phyloP scores from a whole-genome alignment of 1,140 invertebrate genomes.

The Agrypnia vestita region DNA sequence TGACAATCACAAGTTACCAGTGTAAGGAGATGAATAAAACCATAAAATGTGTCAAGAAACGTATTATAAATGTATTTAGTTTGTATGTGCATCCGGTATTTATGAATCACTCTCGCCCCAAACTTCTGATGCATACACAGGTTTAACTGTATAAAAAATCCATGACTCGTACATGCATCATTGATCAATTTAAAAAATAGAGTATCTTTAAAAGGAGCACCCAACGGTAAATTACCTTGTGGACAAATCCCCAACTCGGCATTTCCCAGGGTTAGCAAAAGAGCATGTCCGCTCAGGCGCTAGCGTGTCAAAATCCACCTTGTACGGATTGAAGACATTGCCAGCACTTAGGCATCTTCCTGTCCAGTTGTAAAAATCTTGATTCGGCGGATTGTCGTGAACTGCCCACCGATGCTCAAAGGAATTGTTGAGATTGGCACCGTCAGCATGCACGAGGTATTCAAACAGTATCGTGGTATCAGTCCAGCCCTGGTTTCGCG shows the following conservation, averaged over 20 bases:
- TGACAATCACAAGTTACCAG: no score
- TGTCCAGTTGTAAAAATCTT: slow-evolving; percentile 94
- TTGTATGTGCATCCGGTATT: no score
- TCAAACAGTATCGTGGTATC: slow-evolving; percentile 88
- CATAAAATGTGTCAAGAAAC: no score
- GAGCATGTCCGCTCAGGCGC: slow-evolving; percentile 74
- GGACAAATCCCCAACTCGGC: slow-evolving; percentile 79
- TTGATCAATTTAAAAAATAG: no score
- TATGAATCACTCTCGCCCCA: no score
- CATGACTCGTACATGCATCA: no score
- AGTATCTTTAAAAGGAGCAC: no score
- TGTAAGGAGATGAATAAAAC: no score
- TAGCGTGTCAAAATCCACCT: slow-evolving; percentile 75
- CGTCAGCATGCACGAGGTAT: slow-evolving; percentile 90
- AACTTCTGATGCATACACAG: no score
- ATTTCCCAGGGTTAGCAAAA: slow-evolving; percentile 73
- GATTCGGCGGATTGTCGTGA: slow-evolving; percentile 73
- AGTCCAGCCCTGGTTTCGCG: slow-evolving; percentile 82
- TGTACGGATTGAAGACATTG: slow-evolving; percentile 86
- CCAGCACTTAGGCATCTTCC: slow-evolving; percentile 87
- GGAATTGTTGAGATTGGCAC: slow-evolving; percentile 85
- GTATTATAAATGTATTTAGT: no score
- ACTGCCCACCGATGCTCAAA: slow-evolving; percentile 83
- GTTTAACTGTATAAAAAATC: no score
- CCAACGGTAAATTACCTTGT: slow-evolving; percentile 70